Base-by-base conservation (phyloP, 2,797 vertebrate species). In the Phylloscopus collybita region DNA sequence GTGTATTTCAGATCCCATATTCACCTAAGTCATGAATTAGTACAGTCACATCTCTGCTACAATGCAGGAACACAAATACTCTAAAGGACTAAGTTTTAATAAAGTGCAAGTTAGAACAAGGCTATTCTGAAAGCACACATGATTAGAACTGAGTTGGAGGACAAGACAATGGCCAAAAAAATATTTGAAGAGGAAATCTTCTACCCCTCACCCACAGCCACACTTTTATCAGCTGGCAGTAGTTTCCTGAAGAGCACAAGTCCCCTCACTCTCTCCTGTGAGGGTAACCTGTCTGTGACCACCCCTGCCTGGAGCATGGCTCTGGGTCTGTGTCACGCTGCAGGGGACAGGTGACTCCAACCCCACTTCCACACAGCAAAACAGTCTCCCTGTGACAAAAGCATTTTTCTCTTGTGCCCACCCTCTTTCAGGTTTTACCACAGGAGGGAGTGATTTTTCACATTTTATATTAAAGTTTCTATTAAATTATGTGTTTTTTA, bases 381-480 rank as follows among this genome's bases (percentile, higher is more conserved):
- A 57, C 11, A 50, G 7, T 16, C 12, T 59, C 18, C 51, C 62
- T 65, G 27, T 1, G 0, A n/a, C 44, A 62, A 49, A 87, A 73
- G 4, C 9, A 40, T 65, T 80, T 80, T 91, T 40, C 50, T 75
- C 50, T 61, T n/a, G 13, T 88, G 50, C 16, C 72, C 36, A 59
- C 54, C 44, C 16, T 92, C 72, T 91, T 50, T 86, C 29, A 70
- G 26, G 20, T 80, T 94, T 94, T 95, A 69, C 87, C 85, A 96
- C 69, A 89, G 89, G 91, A 94, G 91, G 95, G 95, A 96, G 92
- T 91, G 85, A 84, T 96, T 93, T 92, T 94, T 95, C 82, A 79
- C 21, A 30, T 91, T 89, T 81, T 86, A 47, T 84, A 40, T 27
- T 86, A 70, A 50, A 73, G 54, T 76, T 75, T 86, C 50, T 81